phyloP scores from a whole-genome alignment of 2,797 vertebrate genomes.

The Meriones psammophilus region DNA sequence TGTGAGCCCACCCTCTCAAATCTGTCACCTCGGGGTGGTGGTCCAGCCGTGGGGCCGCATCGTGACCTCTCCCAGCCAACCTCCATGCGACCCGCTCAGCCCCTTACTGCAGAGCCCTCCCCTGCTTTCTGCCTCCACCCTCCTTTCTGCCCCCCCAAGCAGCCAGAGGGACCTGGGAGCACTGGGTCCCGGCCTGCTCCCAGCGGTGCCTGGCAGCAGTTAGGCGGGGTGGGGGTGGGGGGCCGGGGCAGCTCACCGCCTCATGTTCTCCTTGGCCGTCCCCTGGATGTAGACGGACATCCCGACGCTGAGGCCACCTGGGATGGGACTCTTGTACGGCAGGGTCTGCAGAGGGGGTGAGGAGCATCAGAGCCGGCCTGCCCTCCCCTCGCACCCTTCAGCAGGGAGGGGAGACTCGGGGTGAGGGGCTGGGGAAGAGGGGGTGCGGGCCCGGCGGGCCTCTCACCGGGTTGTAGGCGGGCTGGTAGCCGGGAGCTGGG shows the following conservation, averaged over 20 bases:
- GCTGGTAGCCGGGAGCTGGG: slow-evolving; percentile 92
- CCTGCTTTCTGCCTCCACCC: too few species aligned
- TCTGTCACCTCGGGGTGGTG: not conserved
- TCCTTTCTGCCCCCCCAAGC: not conserved
- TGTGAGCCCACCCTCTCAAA: not conserved
- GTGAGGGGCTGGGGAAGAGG: not conserved
- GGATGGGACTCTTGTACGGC: slow-evolving; percentile 90
- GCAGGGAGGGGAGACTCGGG: not conserved
- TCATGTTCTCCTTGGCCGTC: slow-evolving; percentile 85
- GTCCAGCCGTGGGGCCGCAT: too few species aligned
- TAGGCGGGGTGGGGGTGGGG: too few species aligned
- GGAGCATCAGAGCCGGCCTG: not conserved
- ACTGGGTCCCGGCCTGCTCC: too few species aligned
- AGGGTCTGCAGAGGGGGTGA: slow-evolving; percentile 86
- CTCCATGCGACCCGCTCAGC: not conserved
- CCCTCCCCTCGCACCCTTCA: not conserved
- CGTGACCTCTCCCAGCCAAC: not conserved
- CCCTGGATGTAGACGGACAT: slow-evolving; percentile 92
- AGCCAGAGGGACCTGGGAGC: not conserved
- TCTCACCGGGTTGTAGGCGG: slow-evolving; percentile 92
- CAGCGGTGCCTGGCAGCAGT: too few species aligned
- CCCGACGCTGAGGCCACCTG: slow-evolving; percentile 90
- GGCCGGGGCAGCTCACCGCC: slow-evolving; percentile 84
- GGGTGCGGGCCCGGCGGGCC: not conserved
- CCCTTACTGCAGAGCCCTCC: not conserved